These are phyloP conservation scores for Pristionchus maxplancki DNA, from an alignment of 2,888 invertebrate species.

Conservation along the genomic window DNA sequence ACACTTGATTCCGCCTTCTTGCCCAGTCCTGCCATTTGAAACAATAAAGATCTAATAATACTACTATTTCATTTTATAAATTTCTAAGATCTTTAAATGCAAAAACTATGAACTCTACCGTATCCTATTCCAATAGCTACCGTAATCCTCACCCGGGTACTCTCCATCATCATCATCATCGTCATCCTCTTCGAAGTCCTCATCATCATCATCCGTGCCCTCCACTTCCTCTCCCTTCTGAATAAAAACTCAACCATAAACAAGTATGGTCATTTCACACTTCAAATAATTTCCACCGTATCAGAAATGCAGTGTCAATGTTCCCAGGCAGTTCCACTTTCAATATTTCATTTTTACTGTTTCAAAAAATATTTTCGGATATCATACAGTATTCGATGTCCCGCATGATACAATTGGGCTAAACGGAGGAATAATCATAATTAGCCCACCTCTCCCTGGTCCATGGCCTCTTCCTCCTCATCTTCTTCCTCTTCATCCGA, in stretches of 20 bases:
- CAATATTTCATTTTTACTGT: no score
- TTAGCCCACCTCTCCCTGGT: neutral
- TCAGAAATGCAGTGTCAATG: no score
- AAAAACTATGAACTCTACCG: no score
- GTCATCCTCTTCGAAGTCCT: slow-evolving; percentile 40
- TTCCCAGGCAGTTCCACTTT: no score
- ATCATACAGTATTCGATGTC: no score
- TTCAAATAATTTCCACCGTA: neutral
- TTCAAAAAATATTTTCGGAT: no score
- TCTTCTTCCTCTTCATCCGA: slow-evolving; percentile 47
- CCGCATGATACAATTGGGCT: no score
- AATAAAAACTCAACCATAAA: no score
- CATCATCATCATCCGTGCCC: neutral
- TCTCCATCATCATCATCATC: slow-evolving; percentile 40
- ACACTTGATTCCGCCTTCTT: slow-evolving; percentile 16
- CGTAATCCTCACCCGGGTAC: slow-evolving; percentile 20
- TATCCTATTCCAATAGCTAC: neutral
- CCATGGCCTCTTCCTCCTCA: neutral
- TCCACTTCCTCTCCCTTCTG: slow-evolving; percentile 11
- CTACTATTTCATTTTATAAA: no score
- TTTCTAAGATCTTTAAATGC: no score
- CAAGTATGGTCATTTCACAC: neutral
- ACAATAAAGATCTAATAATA: neutral
- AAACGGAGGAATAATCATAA: no score
- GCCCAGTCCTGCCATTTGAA: slow-evolving; percentile 1